Conservation (phyloP, 2,113 vertebrate species). For the Epinephelus lanceolatus region DNA sequence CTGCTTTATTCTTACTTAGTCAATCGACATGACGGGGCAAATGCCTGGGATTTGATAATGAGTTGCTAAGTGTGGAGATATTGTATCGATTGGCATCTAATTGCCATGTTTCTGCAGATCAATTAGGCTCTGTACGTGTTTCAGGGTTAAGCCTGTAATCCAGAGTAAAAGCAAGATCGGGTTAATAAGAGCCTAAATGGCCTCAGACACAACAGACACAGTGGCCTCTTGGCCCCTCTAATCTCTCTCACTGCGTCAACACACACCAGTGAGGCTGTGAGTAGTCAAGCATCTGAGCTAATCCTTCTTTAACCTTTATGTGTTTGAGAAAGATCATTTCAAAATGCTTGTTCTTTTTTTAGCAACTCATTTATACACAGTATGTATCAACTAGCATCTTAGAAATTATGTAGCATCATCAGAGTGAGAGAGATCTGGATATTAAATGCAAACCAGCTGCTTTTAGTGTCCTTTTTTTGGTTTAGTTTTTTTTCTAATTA, state of each 20-base stretch:
- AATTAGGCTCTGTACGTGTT: constrained; percentile 26
- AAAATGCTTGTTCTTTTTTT: neutral
- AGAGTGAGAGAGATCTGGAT: neutral
- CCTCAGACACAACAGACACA: constrained; percentile 24
- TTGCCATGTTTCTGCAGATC: constrained; percentile 62
- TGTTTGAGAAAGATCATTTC: neutral
- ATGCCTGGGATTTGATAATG: constrained; percentile 43
- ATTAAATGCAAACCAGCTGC: neutral
- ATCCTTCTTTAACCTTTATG: constrained; percentile 33
- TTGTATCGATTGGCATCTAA: constrained; percentile 64
- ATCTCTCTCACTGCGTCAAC: constrained; percentile 50
- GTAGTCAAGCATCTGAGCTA: constrained; percentile 25
- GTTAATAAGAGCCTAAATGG: constrained; percentile 49
- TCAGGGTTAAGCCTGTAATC: constrained; percentile 69
- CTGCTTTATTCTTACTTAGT: constrained; percentile 28
- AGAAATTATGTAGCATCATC: neutral
- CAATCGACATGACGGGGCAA: constrained; percentile 15
- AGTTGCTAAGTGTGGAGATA: constrained; percentile 57
- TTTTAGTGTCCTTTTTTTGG: no score
- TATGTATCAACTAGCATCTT: neutral
- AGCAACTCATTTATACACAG: neutral
- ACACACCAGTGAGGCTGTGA: constrained; percentile 12
- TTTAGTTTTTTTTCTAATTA: no score
- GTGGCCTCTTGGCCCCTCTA: constrained; percentile 34
- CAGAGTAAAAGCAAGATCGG: constrained; percentile 40